Percentiles rank a stretch among this genome's conserved stretches.
Evolutionary conservation across 2,888 invertebrate genomes (phyloP).

Genomic region (Arrhopalites spinosus): DNA sequence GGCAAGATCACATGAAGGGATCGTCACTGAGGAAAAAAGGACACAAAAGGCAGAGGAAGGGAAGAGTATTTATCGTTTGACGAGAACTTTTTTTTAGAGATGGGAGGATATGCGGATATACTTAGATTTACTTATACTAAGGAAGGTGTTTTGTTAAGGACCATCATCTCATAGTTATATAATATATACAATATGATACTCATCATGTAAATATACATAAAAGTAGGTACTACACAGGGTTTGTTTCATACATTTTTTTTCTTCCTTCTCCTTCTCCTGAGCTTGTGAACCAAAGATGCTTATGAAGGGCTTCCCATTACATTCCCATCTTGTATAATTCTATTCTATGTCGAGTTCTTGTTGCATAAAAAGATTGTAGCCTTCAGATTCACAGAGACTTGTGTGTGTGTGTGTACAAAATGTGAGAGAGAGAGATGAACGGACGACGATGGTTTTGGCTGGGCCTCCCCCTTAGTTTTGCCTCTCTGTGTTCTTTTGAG

Average conservation of each 20-base stretch:
- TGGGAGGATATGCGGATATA: not conserved
- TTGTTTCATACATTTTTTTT: not conserved
- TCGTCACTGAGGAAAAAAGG: not conserved
- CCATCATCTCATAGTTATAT: not conserved
- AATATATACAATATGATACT: not conserved
- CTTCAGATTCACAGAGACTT: slow-evolving; percentile 1
- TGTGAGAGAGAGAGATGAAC: too few relatives aligned
- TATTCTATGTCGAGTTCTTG: slow-evolving; percentile 1
- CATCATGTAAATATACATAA: not conserved
- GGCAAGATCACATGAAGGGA: not conserved
- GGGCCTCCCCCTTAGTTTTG: too few relatives aligned
- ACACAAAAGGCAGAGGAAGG: not conserved
- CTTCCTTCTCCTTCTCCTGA: too few relatives aligned
- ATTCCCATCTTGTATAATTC: slow-evolving; percentile 13
- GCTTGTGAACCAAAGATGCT: not conserved
- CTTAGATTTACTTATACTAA: not conserved
- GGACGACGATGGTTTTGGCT: too few relatives aligned
- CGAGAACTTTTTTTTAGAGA: not conserved
- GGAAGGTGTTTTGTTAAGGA: not conserved
- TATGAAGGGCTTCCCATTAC: slow-evolving; percentile 1
- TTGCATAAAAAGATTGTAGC: slow-evolving; percentile 19
- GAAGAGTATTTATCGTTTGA: not conserved
- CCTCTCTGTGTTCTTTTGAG: not conserved
- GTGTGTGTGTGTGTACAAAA: too few relatives aligned
- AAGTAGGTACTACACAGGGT: not conserved